Percentiles rank a stretch among this genome's conserved stretches.
Conservation (phyloP, 2,888 invertebrate species). For the Cerastoderma edule region DNA sequence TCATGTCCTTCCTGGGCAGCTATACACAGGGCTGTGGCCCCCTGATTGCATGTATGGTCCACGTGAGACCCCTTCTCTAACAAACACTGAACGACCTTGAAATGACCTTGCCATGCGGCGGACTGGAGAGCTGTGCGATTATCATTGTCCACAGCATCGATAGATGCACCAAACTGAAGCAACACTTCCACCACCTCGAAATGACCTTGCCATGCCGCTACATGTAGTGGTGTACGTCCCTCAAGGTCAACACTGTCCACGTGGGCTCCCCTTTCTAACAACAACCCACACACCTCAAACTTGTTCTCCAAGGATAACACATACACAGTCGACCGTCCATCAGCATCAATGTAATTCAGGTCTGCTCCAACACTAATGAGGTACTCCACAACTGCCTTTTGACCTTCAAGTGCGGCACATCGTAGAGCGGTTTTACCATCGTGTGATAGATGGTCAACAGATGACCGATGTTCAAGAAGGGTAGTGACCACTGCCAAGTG, state of each 20-base stretch:
- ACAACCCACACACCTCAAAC: constrained; percentile 78
- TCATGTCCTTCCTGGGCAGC: constrained; percentile 98
- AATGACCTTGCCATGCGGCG: constrained; percentile 97
- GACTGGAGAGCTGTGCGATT: constrained; percentile 94
- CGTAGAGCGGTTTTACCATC: constrained; percentile 86
- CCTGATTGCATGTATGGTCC: constrained; percentile 96
- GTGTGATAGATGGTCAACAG: constrained; percentile 89
- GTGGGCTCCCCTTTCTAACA: constrained; percentile 88
- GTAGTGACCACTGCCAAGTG: constrained; percentile 75
- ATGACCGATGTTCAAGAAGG: constrained; percentile 76
- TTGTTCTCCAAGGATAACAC: constrained; percentile 88
- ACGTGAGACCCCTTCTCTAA: constrained; percentile 92
- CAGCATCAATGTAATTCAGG: constrained; percentile 94
- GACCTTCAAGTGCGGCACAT: constrained; percentile 93
- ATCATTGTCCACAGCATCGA: constrained; percentile 87
- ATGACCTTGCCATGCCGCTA: constrained; percentile 94
- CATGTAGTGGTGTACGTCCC: constrained; percentile 92
- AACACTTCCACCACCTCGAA: constrained; percentile 95
- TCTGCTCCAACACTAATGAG: constrained; percentile 86
- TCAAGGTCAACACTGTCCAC: constrained; percentile 95
- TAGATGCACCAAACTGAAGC: constrained; percentile 92
- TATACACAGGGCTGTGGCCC: constrained; percentile 96
- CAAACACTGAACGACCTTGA: constrained; percentile 90
- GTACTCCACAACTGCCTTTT: constrained; percentile 86
- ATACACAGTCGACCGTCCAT: constrained; percentile 95